Evolutionary conservation across 2,113 vertebrate species (phyloP).

Genomic region (Sitta europaea): DNA sequence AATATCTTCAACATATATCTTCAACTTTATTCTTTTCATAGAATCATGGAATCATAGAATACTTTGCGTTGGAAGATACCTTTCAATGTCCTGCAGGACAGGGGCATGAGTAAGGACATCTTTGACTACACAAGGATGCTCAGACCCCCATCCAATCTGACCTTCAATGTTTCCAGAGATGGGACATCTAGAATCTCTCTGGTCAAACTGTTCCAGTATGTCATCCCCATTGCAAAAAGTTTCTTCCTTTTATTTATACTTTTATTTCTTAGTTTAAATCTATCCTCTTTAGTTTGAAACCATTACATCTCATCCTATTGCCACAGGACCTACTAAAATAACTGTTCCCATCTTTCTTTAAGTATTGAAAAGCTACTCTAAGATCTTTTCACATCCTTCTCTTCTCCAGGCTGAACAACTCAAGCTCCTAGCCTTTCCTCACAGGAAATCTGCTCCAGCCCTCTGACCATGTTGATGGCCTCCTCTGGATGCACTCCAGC

Average conservation of each 20-base stretch:
- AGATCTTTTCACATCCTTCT: no score
- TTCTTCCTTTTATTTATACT: background rate
- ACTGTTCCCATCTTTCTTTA: background rate
- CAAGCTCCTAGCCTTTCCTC: background rate
- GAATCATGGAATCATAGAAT: no score
- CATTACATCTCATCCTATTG: background rate
- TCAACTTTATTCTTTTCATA: background rate
- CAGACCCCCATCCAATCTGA: background rate
- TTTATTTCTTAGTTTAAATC: background rate
- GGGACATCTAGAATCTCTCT: background rate
- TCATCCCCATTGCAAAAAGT: background rate
- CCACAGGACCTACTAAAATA: background rate
- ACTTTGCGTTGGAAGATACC: background rate
- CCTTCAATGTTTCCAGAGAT: background rate
- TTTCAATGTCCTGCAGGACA: background rate
- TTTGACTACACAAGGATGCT: background rate
- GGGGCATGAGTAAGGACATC: no score
- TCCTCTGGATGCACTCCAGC: background rate
- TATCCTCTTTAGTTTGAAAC: background rate
- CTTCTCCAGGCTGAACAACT: background rate
- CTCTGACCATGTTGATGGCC: no score
- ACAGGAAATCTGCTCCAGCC: background rate
- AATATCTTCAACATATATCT: background rate
- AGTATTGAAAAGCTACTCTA: background rate
- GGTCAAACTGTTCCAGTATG: background rate